Base-by-base conservation (phyloP, 2,797 vertebrate species). In the Craterocephalus amniculus region DNA sequence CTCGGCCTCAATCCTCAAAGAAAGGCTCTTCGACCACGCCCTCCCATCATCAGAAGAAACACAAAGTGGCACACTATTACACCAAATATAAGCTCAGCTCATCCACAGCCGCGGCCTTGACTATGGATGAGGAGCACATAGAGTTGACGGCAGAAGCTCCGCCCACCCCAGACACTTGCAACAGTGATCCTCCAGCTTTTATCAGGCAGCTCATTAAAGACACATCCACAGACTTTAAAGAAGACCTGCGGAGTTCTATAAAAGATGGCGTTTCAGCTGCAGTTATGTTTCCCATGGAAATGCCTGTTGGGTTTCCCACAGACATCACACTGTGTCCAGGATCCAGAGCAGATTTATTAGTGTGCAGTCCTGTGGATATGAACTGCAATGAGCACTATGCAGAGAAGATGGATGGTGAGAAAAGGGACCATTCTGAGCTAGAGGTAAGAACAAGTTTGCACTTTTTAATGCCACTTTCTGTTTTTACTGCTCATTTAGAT, bases 261-360 rank as follows among this genome's bases (percentile, higher is more conserved):
- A 90, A 89, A 52, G 90, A 89, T 0, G 86, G 91, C 82, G 87
- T 84, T 67, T 81, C 93, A 72, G 93, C 93, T 87, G 89, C 90
- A 7, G 93, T 92, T 97, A 96, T 97, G 96, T 99, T 99, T 99
- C 97, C 98, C 89, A 95, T 97, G 98, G 98, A 99, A 99, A 98
- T 94, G 75, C 94, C 95, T 86, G 81, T 93, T 90, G 93, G 92
- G 81, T 93, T 94, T 91, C 93, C 95, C 75, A 92, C 95, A 76
- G 94, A 91, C 31, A 26, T 93, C 86, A 83, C 76, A 26, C 88
- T 96, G 87, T 89, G 93, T 83, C 94, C 93, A 73, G 95, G 82
- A 86, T 86, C 93, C 83, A 93, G 87, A 87, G 94, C 90, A 75
- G 94, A 92, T 79, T 92, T 87, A 85, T 92, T 93, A 84, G 88